Conservation (phyloP, 2,888 invertebrate species). For the Pegoplata infirma region DNA sequence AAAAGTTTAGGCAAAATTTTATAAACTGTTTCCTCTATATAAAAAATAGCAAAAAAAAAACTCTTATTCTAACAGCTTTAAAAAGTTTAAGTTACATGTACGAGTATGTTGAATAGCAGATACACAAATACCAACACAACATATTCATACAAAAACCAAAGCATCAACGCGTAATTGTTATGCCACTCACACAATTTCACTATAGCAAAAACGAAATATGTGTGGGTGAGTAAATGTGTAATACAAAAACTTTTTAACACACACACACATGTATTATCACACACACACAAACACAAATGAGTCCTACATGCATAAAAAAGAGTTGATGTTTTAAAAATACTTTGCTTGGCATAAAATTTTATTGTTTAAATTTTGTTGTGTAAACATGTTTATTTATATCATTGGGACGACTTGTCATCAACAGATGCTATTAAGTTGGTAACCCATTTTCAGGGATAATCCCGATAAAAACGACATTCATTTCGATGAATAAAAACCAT, state of each 20-base stretch:
- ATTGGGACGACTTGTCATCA: too few relatives aligned
- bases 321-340: constrained; percentile 15
- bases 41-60: not conserved
- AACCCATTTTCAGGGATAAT: too few relatives aligned
- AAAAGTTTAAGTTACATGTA: not conserved
- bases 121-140: not conserved
- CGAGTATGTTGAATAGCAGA: too few relatives aligned
- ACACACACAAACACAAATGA: not conserved
- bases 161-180: constrained; percentile 35
- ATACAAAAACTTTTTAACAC: not conserved
- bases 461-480: too few relatives aligned
- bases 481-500: too few relatives aligned
- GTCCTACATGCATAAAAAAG: not conserved
- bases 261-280: constrained; percentile 8
- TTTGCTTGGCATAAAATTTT: constrained; percentile 10
- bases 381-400: not conserved
- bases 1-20: constrained; percentile 24
- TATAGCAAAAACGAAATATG: constrained; percentile 19
- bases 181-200: constrained; percentile 37
- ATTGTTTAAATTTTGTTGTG: not conserved
- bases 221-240: not conserved
- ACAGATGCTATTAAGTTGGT: too few relatives aligned
- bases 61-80: not conserved
- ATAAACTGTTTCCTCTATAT: constrained; percentile 32
- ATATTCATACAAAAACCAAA: not conserved